Base-by-base conservation (phyloP, 2,113 vertebrate genomes). In the Cnemophilus loriae region DNA sequence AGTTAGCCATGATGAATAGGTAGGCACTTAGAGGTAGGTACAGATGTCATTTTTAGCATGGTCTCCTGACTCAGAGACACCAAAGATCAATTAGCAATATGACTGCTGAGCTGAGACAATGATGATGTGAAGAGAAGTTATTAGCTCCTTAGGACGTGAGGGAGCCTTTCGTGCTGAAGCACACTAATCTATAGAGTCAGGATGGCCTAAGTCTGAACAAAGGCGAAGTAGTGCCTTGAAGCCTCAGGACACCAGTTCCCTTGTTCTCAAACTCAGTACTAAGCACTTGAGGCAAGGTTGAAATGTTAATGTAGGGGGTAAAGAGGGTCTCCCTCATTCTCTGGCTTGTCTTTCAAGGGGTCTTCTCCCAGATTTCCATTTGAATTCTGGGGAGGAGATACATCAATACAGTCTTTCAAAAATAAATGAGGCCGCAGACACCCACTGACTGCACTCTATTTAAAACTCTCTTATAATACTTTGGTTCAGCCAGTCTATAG, bases 341-440 rank as follows among this genome's bases (percentile, higher is more conserved):
- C 94, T 73, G 61, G 28, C 47, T 96, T 90, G 74, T 93, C 94
- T 96, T 97, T 97, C 87, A 97, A 97, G 94, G 94, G 91, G 90
- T 96, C 94, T 93, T 96, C 96, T 85, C 90, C 89, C 84, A 95
- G 74, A 93, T 97, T 94, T 95, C 84, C 70, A 85, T 95, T 96
- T 96, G 94, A 97, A 96, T 93, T 97, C 94, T 91, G 70, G 87
- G 94, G 94, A 97, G 95, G 89, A 96, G 94, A 80, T 76, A 97
- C 94, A 96, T 96, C 96, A 96, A 88, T 97, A 89, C 78, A 39
- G 87, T 74, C 93, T 97, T 97, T 96, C 74, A 96, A 95, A 97
- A 96, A 94, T 97, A 96, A 97, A 97, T 95, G 93, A 97, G 96
- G 95, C 93, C 94, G 91, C 87, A 70, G 91, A 87, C 95, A 94